phyloP scores from a whole-genome alignment of 2,113 vertebrate species.

The Chaetorhynchus papuensis region DNA sequence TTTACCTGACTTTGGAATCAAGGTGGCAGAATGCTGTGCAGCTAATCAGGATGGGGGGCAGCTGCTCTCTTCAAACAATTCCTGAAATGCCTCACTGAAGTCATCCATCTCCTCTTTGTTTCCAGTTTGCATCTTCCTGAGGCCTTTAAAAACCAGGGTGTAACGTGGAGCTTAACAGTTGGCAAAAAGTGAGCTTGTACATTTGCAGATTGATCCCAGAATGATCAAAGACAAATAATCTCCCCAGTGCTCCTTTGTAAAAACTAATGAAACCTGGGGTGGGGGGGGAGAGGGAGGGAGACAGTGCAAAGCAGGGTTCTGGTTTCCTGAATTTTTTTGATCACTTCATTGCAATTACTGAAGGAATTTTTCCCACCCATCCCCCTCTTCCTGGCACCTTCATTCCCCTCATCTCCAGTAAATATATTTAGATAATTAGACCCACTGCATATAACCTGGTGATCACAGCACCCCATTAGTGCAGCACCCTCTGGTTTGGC shows the following conservation, averaged over 20 bases:
- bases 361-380: neutral
- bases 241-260: constrained; percentile 1
- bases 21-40: neutral
- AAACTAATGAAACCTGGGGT: constrained; percentile 17
- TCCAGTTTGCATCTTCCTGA: neutral
- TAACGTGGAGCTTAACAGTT: constrained; percentile 20
- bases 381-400: neutral
- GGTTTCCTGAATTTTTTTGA: neutral
- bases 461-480: neutral
- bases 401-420: neutral
- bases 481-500: neutral
- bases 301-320: neutral
- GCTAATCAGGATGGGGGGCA: constrained; percentile 32
- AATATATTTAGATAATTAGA: neutral
- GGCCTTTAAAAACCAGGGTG: constrained; percentile 9
- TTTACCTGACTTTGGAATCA: constrained; percentile 18
- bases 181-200: constrained; percentile 43
- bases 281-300: neutral
- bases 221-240: constrained; percentile 60
- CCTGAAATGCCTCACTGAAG: neutral
- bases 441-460: neutral
- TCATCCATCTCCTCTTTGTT: neutral
- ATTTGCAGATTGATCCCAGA: constrained; percentile 42
- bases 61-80: constrained; percentile 28
- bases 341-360: constrained; percentile 36